Base-by-base conservation (phyloP, 2,888 invertebrate species). In the Parthenolecanium corni region DNA sequence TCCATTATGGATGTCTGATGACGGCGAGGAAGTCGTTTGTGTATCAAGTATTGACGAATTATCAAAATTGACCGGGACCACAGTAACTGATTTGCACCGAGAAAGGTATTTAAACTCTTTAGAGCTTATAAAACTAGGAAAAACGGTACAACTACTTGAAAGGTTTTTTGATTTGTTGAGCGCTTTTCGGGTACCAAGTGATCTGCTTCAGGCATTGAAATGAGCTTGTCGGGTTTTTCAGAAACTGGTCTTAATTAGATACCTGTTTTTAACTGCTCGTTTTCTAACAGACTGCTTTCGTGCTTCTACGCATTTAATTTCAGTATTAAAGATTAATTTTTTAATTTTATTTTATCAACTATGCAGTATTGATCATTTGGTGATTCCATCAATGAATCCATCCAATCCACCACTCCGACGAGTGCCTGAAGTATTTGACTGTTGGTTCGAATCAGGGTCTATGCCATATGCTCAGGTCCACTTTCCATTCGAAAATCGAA, bases 401-500 rank as follows among this genome's bases (percentile, higher is more conserved):
- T 95, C 93, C 5, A 81, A 84, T 64, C 90, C 93, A 3, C 87
- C 89, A 12, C 75, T 99, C 31, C 82, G 79, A 66, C 81, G 98
- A 62, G 84, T 98, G 3, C 72, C 85, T 0, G 95, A 97, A 75
- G 97, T 99, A 0, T 99, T 99, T 75, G 98, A 99, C 75, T 99
- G 98, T 73, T 99, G 98, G 98, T 99, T 99, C 76, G 98, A 99
- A 74, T 95, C 95, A 0, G 97, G 98, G 3, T 92, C 94, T 20
- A 98, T 98, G 98, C 98, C 98, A 0, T 98, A 95, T 71, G 97
- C 94, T 0, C 94, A 95, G 73, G 80, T 83, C 69, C 95, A 96
- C 75, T 98, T 90, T 74, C 98, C 98, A 0, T 98, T 98, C 74
- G 92, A 96, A 73, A 86, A 87, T 70, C 80, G 80, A 68, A 87